Conservation (phyloP, 2,888 invertebrate species). For the Lomographa bimaculata region DNA sequence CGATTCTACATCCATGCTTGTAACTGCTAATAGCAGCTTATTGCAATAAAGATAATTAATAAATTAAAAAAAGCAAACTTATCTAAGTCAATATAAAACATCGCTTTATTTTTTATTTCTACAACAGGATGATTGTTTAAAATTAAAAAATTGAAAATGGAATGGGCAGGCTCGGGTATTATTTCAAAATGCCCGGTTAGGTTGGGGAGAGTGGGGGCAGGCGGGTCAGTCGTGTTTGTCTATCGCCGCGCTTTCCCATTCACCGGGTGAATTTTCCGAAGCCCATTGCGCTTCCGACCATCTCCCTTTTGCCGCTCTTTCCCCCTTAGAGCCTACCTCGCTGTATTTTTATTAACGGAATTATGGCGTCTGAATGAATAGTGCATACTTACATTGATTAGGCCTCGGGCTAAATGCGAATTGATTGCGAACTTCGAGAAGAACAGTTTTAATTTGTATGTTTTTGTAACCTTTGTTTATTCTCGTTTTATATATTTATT, state of each 20-base stretch:
- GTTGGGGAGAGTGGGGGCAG: slow-evolving; percentile 41
- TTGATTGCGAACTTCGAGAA: slow-evolving; percentile 24
- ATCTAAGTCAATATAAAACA: no score
- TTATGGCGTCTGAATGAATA: slow-evolving; percentile 76
- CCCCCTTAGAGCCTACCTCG: slow-evolving; percentile 55
- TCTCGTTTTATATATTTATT: no score
- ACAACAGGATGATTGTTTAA: no score
- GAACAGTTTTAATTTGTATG: no score
- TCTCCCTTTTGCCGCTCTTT: slow-evolving; percentile 51
- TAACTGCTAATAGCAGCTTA: no score
- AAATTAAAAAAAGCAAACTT: no score
- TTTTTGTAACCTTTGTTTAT: slow-evolving; percentile 1
- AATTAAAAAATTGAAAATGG: slow-evolving; percentile 41
- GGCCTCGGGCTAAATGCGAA: slow-evolving; percentile 36
- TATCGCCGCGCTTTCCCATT: slow-evolving; percentile 81
- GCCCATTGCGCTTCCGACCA: slow-evolving; percentile 70
- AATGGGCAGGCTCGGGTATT: slow-evolving; percentile 65
- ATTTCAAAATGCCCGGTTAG: slow-evolving; percentile 76
- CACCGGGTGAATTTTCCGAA: slow-evolving; percentile 82
- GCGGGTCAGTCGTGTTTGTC: slow-evolving; percentile 78
- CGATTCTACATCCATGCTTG: no score
- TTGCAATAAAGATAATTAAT: no score
- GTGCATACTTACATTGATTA: slow-evolving; percentile 79
- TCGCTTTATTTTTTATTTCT: no score
- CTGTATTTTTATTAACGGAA: slow-evolving; percentile 81